Evolutionary conservation across 2,797 vertebrate genomes (phyloP).

Genomic region (Scomberomorus guttatus): DNA sequence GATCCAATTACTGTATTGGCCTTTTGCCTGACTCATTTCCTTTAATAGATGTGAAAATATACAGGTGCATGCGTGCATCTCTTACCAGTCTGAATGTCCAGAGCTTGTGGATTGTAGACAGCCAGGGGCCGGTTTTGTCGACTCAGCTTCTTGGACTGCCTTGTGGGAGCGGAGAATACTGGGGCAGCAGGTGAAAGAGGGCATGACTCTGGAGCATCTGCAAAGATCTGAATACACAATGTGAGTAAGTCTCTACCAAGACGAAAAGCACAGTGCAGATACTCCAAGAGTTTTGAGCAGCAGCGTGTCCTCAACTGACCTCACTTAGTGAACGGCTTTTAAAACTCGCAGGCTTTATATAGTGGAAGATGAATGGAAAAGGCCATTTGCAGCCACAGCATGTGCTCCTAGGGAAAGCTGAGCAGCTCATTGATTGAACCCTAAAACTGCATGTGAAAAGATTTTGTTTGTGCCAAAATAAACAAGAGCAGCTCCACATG

Average conservation of each 20-base stretch:
- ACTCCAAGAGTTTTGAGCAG: slow-evolving; percentile 29
- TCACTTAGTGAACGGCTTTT: slow-evolving; percentile 49
- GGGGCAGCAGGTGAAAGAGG: slow-evolving; percentile 83
- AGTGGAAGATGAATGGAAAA: slow-evolving; percentile 58
- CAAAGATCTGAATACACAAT: slow-evolving; percentile 91
- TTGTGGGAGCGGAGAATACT: slow-evolving; percentile 90
- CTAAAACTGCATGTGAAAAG: slow-evolving; percentile 58
- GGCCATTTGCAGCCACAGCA: slow-evolving; percentile 64
- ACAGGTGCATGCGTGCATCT: slow-evolving; percentile 39
- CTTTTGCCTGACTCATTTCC: background rate
- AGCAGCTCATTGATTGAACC: slow-evolving; percentile 60
- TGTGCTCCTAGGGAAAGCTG: slow-evolving; percentile 49
- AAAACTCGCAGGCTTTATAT: slow-evolving; percentile 55
- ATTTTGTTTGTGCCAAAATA: slow-evolving; percentile 61
- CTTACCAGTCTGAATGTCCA: slow-evolving; percentile 95
- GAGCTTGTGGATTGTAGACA: slow-evolving; percentile 92
- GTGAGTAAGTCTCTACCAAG: slow-evolving; percentile 44
- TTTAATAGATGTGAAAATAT: slow-evolving; percentile 28
- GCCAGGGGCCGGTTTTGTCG: slow-evolving; percentile 93
- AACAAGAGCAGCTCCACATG: slow-evolving; percentile 51
- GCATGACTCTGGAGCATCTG: slow-evolving; percentile 89
- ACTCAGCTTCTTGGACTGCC: slow-evolving; percentile 91
- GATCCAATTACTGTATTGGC: background rate
- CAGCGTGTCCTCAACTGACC: slow-evolving; percentile 66
- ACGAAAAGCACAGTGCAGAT: slow-evolving; percentile 36